These are phyloP conservation scores for Pitta sordida DNA, from an alignment of 2,113 vertebrate species.

Conservation along the genomic window DNA sequence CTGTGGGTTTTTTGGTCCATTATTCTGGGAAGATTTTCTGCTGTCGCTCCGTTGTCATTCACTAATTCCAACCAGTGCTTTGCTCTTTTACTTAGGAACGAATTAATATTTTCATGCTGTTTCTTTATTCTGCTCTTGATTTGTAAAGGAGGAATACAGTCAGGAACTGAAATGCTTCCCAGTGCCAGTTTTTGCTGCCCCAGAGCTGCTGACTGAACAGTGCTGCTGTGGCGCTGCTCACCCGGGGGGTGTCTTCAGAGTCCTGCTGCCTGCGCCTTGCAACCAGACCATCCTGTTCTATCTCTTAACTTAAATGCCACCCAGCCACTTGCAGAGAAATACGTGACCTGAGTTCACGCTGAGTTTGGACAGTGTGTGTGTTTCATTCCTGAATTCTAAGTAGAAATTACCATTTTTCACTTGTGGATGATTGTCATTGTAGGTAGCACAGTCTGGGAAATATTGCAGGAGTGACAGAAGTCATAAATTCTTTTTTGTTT, in stretches of 20 bases:
- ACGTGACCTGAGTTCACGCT: background rate
- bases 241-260: background rate
- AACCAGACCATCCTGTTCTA: rapidly evolving
- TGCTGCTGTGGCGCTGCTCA: background rate
- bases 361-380: background rate
- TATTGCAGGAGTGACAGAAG: background rate
- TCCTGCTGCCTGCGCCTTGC: background rate
- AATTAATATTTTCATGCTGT: background rate
- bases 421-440: background rate
- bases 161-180: background rate
- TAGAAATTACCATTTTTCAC: background rate
- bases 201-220: background rate
- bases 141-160: background rate
- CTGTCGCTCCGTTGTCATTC: background rate
- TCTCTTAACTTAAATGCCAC: background rate
- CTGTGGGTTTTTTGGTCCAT: background rate
- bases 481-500: background rate
- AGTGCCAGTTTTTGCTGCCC: conserved; percentile 6
- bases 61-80: background rate
- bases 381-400: background rate
- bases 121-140: background rate
- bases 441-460: background rate
- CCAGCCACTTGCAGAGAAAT: background rate
- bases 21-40: background rate
- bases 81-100: background rate